Evolutionary conservation across 2,113 vertebrate species (phyloP).

Genomic region (Platanista minor): DNA sequence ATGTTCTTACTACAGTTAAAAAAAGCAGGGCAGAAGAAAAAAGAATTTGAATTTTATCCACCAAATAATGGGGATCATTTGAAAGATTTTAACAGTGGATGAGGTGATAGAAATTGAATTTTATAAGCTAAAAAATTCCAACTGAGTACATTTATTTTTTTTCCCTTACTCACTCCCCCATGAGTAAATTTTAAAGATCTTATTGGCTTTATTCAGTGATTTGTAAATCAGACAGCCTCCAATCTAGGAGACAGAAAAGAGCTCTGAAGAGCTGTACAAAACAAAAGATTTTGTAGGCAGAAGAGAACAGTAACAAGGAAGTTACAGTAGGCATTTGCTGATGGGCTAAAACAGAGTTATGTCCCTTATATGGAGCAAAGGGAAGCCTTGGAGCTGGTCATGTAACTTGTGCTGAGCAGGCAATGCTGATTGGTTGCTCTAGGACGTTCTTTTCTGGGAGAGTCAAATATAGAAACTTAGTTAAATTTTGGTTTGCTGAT

Average conservation of each 20-base stretch:
- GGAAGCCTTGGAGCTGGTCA: not conserved
- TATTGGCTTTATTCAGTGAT: not conserved
- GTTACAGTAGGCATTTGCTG: not conserved
- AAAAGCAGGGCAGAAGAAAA: not conserved
- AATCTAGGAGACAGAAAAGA: not conserved
- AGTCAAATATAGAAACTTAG: not conserved
- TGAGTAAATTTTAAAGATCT: not conserved
- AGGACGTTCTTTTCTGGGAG: not conserved
- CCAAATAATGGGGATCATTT: not conserved
- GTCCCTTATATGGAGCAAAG: not conserved
- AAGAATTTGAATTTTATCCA: not conserved
- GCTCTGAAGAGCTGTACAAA: not conserved
- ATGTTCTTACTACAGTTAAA: not conserved
- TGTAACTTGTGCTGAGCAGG: not conserved
- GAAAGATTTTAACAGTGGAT: not conserved
- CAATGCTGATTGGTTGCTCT: not conserved
- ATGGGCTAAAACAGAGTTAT: not conserved
- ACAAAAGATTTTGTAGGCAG: not conserved
- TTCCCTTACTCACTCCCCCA: too few relatives aligned
- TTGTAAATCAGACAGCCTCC: not conserved
- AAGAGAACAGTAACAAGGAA: not conserved
- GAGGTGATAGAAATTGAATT: not conserved
- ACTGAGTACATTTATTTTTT: too few relatives aligned
- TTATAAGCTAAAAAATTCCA: not conserved
- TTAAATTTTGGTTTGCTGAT: not conserved